Base-by-base conservation (phyloP, 1,140 invertebrate genomes). In the Danaus plexippus region DNA sequence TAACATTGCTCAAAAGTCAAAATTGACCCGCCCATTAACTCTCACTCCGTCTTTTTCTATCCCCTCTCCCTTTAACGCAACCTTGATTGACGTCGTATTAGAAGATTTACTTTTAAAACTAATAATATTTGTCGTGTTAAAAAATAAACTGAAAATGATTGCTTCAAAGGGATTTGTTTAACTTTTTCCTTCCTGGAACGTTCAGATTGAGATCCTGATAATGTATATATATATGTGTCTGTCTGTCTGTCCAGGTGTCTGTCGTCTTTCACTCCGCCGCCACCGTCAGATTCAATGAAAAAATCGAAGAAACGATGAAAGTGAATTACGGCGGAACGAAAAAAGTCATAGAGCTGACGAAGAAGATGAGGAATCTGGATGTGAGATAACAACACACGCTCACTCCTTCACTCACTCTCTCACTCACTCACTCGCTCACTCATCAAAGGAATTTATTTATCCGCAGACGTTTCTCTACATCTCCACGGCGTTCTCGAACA, bases 251-350 rank as follows among this genome's bases (percentile, higher is more conserved):
- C 3, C 50, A 64, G 63, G 63, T 64, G 1, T 51, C 51, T 7
- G 42, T 66, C 2, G 57, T 66, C 1, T 54, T 66, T 18, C 64
- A 66, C 40, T 57, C 57, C 11, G 64, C 60, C 0, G 64, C 64
- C 9, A 59, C 57, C 2, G 64, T 66, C 0, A 63, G 42, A 13
- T 66, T 66, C 43, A 52, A 15, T 3, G 54, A 57, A 1, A 18
- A 43, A 1, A 57, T 66, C 9, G 47, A 43, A 40, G 11, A 45
- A 11, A 52, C 49, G 7, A 53, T 59, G 32, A 41, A 15, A 6
- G 32, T 49, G 5, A 66, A 66, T n/a, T 59, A 32, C 11, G 57
- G 43, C 11, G 60, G 59, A 15, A 62, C 64, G 1, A 44, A 12
- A 11, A 54, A 22, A 45, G 13, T 60, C 8, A 9, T 66, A 11